Evolutionary conservation across 2,797 vertebrate genomes (phyloP), one percentile per base, ranked within the genome.

Genomic region (Simalia tracyae): DNA sequence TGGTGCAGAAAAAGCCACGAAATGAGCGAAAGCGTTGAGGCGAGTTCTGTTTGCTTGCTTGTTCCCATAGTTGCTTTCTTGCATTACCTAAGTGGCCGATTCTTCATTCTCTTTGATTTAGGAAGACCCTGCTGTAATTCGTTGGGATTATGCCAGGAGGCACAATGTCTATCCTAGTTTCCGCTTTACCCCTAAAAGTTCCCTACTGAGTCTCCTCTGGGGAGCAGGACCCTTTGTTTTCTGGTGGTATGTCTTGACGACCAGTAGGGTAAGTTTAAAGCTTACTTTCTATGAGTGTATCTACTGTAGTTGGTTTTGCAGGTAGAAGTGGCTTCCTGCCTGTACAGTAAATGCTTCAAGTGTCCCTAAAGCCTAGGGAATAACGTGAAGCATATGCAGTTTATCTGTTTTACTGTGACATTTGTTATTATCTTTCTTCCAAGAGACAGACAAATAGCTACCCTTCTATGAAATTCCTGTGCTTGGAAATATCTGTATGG

Each of bases 111-210:
- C 26, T 86, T 15, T 81, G 0, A 19, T 94, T 6, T 95, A 99
- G 99, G 98, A 99, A 92, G 98, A 99, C 92, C 98, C 98, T 36
- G 99, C 99, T 0, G 88, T 99, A 94, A 5, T 93, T 1, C 98
- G 98, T 59, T 99, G 99, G 99, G 96, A 94, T 86, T 97, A 97
- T 0, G 98, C 98, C 12, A 98, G 98, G 56, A 31, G 54, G 17
- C 72, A 95, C 0, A 98, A 98, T 56, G 28, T 98, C 2, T 98
- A 98, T 92, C 86, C 97, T 0, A 96, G 97, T 93, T 98, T 98
- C 96, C 98, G 95, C 86, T 95, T 98, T 14, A 98, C 98, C 0
- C 93, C 96, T 1, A 99, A 97, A 97, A 98, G 97, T 0, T 98
- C 98, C 2, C 94, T 99, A 14, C 0, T 98, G 17, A 98, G 98